Evolutionary conservation across 23 tunicate species (phyloP).

Genomic region (Ciona savignyi): DNA sequence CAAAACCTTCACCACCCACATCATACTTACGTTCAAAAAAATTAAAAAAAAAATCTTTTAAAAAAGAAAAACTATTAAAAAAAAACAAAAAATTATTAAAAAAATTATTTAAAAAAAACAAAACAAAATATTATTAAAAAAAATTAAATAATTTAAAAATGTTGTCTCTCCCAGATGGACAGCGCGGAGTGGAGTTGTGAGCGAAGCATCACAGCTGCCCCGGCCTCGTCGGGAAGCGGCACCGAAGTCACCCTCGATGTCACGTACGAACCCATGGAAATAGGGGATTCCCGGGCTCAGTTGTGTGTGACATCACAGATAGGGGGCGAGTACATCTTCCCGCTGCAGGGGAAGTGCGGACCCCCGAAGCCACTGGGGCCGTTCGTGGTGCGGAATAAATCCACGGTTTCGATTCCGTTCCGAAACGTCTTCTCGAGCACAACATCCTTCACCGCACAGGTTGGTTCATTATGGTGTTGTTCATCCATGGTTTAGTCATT

Average conservation of each 20-base stretch:
- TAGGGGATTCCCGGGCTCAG: conserved; percentile 55
- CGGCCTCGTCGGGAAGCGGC: conserved; percentile 89
- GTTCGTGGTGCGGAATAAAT: conserved; percentile 69
- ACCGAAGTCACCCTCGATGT: conserved; percentile 91
- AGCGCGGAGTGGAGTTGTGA: conserved; percentile 62
- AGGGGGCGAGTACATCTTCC: conserved; percentile 93
- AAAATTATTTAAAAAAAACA: background rate
- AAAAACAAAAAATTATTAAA: background rate
- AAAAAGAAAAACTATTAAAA: no score
- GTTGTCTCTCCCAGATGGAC: conserved; percentile 34
- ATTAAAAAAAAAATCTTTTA: no score
- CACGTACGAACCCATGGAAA: conserved; percentile 66
- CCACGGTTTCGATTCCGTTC: conserved; percentile 76
- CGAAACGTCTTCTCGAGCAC: conserved; percentile 62
- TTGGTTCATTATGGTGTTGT: background rate
- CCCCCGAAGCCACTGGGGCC: conserved; percentile 96
- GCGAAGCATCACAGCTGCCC: conserved; percentile 69
- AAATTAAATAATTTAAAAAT: background rate
- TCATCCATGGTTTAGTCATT: background rate
- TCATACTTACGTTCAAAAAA: no score
- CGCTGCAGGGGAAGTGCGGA: conserved; percentile 60
- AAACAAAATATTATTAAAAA: background rate
- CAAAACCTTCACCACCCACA: no score
- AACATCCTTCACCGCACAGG: conserved; percentile 55
- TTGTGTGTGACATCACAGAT: conserved; percentile 67